Evolutionary conservation across 2,797 vertebrate species (phyloP).

Genomic region (Hyperoplus immaculatus): DNA sequence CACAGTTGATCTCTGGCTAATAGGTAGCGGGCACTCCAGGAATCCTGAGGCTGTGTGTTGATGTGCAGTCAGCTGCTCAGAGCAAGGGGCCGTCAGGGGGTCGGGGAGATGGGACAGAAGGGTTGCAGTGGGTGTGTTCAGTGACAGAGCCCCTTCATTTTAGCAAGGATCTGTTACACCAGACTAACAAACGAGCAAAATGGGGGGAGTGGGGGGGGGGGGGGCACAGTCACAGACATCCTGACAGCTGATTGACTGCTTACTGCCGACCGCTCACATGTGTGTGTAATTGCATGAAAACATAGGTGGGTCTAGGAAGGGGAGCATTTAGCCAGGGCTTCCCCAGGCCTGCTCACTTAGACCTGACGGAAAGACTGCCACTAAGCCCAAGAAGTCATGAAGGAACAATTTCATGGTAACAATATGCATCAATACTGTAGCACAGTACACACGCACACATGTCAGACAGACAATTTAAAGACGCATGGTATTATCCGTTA

Average conservation of each 20-base stretch:
- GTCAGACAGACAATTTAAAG: not conserved
- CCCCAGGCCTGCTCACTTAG: not conserved
- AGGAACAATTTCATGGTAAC: conserved; percentile 5
- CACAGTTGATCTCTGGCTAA: not conserved
- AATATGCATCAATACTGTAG: not conserved
- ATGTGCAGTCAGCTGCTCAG: conserved; percentile 42
- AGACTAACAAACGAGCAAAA: conserved; percentile 8
- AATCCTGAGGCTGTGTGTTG: not conserved
- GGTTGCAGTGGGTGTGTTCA: conserved; percentile 12
- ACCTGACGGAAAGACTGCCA: not conserved
- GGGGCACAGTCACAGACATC: conserved; percentile 7
- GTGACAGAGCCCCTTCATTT: conserved; percentile 11
- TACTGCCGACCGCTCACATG: not conserved
- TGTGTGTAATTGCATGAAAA: conserved; percentile 1
- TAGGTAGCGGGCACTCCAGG: not conserved
- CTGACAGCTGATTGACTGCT: conserved; percentile 10
- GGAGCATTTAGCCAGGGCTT: not conserved
- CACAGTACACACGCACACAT: not conserved
- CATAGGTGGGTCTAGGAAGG: not conserved
- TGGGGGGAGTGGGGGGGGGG: not conserved
- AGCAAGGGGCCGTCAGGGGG: conserved; percentile 2
- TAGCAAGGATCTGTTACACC: conserved; percentile 12
- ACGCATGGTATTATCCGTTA: not conserved
- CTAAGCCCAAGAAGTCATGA: conserved; percentile 12
- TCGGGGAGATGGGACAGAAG: conserved; percentile 1